Base-by-base conservation (phyloP, 1,140 invertebrate species). In the Berghia stephanieae region DNA sequence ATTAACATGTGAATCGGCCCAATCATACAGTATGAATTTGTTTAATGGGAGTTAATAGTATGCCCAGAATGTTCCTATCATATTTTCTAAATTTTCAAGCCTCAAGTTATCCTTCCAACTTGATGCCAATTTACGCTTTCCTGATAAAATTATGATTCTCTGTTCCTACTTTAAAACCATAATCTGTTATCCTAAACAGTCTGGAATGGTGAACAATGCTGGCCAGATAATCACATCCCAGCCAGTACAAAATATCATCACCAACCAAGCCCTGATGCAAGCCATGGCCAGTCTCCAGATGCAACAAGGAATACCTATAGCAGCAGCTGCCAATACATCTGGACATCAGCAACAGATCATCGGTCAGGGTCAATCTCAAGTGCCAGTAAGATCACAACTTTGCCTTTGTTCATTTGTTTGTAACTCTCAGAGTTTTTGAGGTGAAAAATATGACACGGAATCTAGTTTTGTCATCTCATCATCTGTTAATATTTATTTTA, bases 231-330 rank as follows among this genome's bases (percentile, higher is more conserved):
- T 88, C 63, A 78, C 83, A 34, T 85, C 86, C 6, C 84, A 85
- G 49, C 86, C 86, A 43, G 82, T 88, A 78, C 81, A 86, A 66
- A 83, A 84, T 55, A 86, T 86, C 79, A 80, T 87, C 66, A 84
- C 87, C 60, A 88, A 86, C 80, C 87, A 85, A 67, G 83, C 85
- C 27, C 77, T 88, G 63, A 78, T 88, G 38, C 87, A 88, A 70
- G 87, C 87, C 16, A 86, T 88, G 85, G 85, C 85, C 2, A 76
- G 44, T 63, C 63, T 76, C 13, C 74, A 76, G 63, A 76, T 76
- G 74, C 74, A 76, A 44, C 74, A 76, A 44, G 74, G 74, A 5
- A 66, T 76, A 16, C 74, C 74, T 34, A 18, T 76, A 49, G 74
- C 74, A 3, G 36, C 74, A 2, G 55, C 72, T 10, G 16, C 71